Conservation (phyloP, 2,888 invertebrate genomes). For the Pterostichus niger region DNA sequence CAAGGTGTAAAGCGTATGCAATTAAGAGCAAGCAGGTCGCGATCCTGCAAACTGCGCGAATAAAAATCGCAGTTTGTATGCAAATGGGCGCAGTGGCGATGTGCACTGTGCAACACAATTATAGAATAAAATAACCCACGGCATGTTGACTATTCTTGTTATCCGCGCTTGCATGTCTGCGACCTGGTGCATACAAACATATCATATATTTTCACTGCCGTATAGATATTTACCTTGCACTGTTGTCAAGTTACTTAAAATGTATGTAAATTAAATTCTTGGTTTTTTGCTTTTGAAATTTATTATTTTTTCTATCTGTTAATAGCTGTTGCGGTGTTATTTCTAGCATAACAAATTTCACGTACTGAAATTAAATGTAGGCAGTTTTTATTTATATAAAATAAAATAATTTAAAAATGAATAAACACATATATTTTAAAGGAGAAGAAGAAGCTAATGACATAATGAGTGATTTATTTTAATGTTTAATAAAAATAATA, state of each 20-base stretch:
- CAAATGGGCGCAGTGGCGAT: conserved; percentile 48
- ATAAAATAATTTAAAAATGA: no score
- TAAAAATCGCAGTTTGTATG: conserved; percentile 65
- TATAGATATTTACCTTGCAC: background rate
- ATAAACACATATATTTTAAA: no score
- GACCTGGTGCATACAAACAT: background rate
- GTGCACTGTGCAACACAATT: conserved; percentile 55
- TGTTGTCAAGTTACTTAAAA: conserved; percentile 3
- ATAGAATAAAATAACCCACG: conserved; percentile 57
- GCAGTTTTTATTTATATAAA: no score
- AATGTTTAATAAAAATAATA: no score
- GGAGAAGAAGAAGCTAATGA: no score
- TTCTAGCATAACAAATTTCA: no score
- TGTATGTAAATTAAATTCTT: background rate
- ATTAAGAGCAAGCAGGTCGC: conserved; percentile 41
- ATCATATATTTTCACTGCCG: background rate
- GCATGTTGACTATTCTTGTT: conserved; percentile 59
- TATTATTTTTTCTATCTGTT: no score
- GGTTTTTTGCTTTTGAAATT: background rate
- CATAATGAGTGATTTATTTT: no score
- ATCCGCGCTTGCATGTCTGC: background rate
- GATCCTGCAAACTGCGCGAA: conserved; percentile 54
- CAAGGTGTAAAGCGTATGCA: conserved; percentile 48
- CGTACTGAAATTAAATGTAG: no score
- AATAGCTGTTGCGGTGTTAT: no score